Evolutionary conservation across 2,797 vertebrate species (phyloP), one percentile per base, ranked within the genome.

Genomic region (Silurus lanzhouensis): DNA sequence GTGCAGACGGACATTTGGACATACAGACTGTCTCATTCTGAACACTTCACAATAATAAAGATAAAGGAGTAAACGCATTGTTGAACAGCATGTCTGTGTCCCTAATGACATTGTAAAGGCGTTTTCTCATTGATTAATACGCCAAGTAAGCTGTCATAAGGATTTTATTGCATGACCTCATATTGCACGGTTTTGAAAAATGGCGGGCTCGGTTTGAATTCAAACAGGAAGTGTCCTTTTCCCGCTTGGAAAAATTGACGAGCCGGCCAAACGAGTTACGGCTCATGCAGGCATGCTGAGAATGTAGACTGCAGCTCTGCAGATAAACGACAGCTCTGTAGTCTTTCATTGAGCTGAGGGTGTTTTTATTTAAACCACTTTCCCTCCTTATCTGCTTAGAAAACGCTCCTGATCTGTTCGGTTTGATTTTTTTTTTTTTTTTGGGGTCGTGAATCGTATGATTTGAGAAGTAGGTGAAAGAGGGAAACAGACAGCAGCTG

Each of bases 141-240:
- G 27, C 27, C 4, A 25, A 9, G 2, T 6, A 57, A 15, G 10
- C 6, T 1, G 9, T 48, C 15, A 20, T 77, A 58, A 58, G 1
- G 22, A 13, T 55, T 7, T 38, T 27, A 31, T 38, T 15, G 3
- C 9, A 13, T 48, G 61, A 66, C 61, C 19, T 27, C 4, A 52
- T 80, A 63, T 22, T 44, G 31, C 20, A 46, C 15, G 1, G 38
- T 58, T 48, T n/a, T 7, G 7, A 84, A 83, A 77, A 81, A 58
- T 61, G 85, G 82, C 85, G 83, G 80, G 64, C 60, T 81, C 19
- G 15, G 55, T 85, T 88, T 89, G 78, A 88, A 87, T 85, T 82
- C 25, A 48, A 83, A 57, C 68, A 82, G 85, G 71, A 84, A 83
- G 58, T 38, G n/a, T 82, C 48, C 13, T 22, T 25, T 46, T 84